Conservation (phyloP, 2,797 vertebrate genomes). For the Gymnoscopelus microlampas region DNA sequence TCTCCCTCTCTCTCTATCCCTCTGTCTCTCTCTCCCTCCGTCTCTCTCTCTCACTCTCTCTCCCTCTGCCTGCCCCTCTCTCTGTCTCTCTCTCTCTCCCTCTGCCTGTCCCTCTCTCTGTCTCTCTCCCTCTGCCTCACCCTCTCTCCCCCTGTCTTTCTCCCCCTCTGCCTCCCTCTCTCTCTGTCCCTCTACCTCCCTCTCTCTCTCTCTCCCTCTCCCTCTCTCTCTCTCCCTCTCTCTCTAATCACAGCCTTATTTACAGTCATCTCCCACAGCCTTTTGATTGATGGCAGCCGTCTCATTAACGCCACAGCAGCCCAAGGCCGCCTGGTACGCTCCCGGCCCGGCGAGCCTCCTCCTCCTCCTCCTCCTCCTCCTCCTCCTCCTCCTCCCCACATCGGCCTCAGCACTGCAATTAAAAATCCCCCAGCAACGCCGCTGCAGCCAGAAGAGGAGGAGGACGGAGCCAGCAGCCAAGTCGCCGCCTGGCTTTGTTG, state of each 20-base stretch:
- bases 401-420: slow-evolving; percentile 49
- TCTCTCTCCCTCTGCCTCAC: too few relatives aligned
- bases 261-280: slow-evolving; percentile 67
- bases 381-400: background rate
- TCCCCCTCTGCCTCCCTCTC: too few relatives aligned
- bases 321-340: slow-evolving; percentile 56
- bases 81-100: too few relatives aligned
- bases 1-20: too few relatives aligned
- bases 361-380: slow-evolving; percentile 11
- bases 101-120: too few relatives aligned
- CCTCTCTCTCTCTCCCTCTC: slow-evolving; percentile 41
- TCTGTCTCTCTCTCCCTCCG: too few relatives aligned
- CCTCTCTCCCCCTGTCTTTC: too few relatives aligned
- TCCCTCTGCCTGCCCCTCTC: too few relatives aligned
- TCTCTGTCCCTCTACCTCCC: too few relatives aligned
- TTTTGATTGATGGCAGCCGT: slow-evolving; percentile 72
- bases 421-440: slow-evolving; percentile 48
- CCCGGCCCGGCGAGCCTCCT: slow-evolving; percentile 11
- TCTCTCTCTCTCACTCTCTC: too few relatives aligned
- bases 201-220: too few relatives aligned
- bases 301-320: slow-evolving; percentile 70
- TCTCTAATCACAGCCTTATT: slow-evolving; percentile 74
- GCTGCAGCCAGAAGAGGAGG: slow-evolving; percentile 24
- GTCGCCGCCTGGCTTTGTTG: slow-evolving; percentile 27
- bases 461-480: slow-evolving; percentile 12